Conservation (phyloP, 2,888 invertebrate species). For the Pristionchus entomophagus region DNA sequence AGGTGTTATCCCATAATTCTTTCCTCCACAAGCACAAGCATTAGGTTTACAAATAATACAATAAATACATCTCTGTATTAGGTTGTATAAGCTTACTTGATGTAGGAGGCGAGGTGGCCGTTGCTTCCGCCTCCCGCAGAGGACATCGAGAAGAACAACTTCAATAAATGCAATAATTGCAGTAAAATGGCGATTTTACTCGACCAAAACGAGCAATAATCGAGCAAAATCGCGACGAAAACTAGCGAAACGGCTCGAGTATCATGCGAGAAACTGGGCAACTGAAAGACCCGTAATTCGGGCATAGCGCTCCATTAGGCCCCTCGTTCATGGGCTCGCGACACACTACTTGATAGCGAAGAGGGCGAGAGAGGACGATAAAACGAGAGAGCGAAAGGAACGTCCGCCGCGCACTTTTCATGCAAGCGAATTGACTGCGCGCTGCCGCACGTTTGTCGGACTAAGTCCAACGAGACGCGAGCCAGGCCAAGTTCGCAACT, state of each 20-base stretch:
- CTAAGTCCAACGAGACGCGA: no score
- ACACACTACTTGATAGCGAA: conserved; percentile 26
- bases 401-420: neutral
- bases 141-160: neutral
- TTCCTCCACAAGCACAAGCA: no score
- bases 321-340: neutral
- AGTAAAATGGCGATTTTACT: no score
- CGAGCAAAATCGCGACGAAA: neutral
- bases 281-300: neutral
- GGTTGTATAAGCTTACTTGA: neutral
- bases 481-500: no score
- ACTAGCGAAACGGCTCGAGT: neutral
- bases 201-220: no score
- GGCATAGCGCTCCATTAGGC: neutral
- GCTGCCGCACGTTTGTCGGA: no score
- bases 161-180: neutral
- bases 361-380: neutral
- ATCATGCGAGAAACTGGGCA: no score
- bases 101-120: neutral
- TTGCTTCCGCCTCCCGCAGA: conserved; percentile 31
- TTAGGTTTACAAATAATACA: no score
- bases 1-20: no score
- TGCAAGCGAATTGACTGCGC: no score
- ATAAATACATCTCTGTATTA: no score
- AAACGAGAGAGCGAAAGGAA: no score